Evolutionary conservation across 2,888 invertebrate genomes (phyloP).

Genomic region (Coelopa pilipes): DNA sequence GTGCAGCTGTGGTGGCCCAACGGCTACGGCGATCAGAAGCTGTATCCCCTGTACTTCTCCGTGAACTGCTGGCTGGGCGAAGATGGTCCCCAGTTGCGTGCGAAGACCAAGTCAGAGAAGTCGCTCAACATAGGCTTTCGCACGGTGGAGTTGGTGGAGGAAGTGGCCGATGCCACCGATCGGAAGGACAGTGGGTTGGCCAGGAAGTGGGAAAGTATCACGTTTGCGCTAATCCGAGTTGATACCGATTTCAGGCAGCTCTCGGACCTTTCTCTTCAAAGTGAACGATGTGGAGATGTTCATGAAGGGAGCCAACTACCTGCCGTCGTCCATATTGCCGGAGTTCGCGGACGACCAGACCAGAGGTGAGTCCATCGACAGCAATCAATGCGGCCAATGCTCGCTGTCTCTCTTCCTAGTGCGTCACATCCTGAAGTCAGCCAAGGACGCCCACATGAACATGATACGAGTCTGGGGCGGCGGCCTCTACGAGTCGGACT

Average conservation of each 20-base stretch:
- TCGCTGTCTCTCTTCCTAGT: conserved; percentile 63
- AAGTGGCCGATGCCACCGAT: conserved; percentile 65
- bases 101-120: conserved; percentile 66
- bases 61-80: conserved; percentile 61
- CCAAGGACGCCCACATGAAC: conserved; percentile 84
- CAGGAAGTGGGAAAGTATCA: not conserved
- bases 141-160: conserved; percentile 84
- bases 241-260: conserved; percentile 59
- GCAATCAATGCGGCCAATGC: not conserved
- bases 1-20: conserved; percentile 94
- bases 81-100: conserved; percentile 46
- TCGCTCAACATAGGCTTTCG: conserved; percentile 83
- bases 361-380: conserved; percentile 60
- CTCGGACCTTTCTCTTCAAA: conserved; percentile 85
- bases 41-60: conserved; percentile 76
- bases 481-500: conserved; percentile 90
- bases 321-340: conserved; percentile 86
- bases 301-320: conserved; percentile 94
- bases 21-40: conserved; percentile 82
- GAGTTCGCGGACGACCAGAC: conserved; percentile 73
- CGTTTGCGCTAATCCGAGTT: not conserved
- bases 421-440: conserved; percentile 75
- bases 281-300: conserved; percentile 88
- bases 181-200: not conserved
- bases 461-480: conserved; percentile 98